phyloP scores from a whole-genome alignment of 1,140 invertebrate genomes.

The Drosophila pallidifrons region DNA sequence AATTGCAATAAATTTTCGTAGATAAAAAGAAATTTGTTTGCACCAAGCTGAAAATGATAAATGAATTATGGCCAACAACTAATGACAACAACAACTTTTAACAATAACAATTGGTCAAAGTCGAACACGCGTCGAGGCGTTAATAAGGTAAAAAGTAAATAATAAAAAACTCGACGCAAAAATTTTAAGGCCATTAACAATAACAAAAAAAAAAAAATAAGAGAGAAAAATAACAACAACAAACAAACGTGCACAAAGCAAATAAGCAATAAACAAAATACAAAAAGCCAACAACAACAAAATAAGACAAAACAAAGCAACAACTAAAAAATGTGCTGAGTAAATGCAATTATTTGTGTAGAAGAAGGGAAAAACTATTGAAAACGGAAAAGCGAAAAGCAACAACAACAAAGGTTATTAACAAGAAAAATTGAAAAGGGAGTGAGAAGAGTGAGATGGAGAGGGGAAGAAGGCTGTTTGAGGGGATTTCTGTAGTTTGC shows the following conservation, averaged over 20 bases:
- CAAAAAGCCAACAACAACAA: conserved; percentile 11
- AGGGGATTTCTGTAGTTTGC: conserved; percentile 17
- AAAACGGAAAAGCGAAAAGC: conserved; percentile 1
- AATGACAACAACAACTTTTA: background rate
- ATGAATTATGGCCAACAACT: conserved; percentile 60
- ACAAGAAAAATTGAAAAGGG: conserved; percentile 33
- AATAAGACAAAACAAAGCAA: conserved; percentile 23
- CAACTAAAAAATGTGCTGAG: conserved; percentile 14
- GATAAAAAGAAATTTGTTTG: conserved; percentile 17
- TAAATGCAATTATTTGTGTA: conserved; percentile 22
- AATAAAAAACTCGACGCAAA: conserved; percentile 9
- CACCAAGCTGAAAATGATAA: conserved; percentile 42
- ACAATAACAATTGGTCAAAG: conserved; percentile 50
- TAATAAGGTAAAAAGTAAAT: conserved; percentile 41
- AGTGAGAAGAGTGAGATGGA: background rate
- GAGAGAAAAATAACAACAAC: conserved; percentile 27
- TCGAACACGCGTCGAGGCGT: conserved; percentile 31
- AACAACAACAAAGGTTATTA: conserved; percentile 42
- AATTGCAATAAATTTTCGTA: conserved; percentile 20
- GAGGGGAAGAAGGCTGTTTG: background rate
- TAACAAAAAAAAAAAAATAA: conserved; percentile 6
- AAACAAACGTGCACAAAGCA: conserved; percentile 19
- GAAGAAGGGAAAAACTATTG: conserved; percentile 14
- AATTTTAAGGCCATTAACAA: conserved; percentile 61
- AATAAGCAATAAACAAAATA: conserved; percentile 22